A percentile compares a stretch with the other conserved stretches of the same genome.
Evolutionary conservation across 1,140 invertebrate species (phyloP).

Genomic region (Trichonephila clavata): DNA sequence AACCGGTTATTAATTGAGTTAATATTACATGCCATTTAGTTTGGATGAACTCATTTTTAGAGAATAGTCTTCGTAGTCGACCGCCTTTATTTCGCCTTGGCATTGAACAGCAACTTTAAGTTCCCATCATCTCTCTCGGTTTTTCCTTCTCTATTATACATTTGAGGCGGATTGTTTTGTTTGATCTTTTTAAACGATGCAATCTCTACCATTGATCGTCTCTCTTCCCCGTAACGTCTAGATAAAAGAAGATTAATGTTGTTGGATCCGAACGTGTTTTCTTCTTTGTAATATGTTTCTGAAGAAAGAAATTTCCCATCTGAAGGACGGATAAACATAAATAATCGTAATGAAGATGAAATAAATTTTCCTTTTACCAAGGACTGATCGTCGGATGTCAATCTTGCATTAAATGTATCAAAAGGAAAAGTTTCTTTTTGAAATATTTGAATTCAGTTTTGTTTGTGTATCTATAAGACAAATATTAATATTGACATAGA

Average conservation of each 20-base stretch:
- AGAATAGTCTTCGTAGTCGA: background rate
- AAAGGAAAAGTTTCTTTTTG: no score
- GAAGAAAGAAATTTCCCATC: constrained; percentile 27
- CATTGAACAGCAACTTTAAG: background rate
- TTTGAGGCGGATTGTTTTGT: constrained; percentile 70
- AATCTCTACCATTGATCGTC: constrained; percentile 63
- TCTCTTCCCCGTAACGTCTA: constrained; percentile 27
- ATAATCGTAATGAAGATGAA: constrained; percentile 29
- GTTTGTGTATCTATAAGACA: no score
- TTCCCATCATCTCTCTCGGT: background rate
- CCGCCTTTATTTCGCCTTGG: background rate
- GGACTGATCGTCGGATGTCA: no score
- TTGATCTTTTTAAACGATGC: constrained; percentile 73
- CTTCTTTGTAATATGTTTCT: constrained; percentile 29
- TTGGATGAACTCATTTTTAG: background rate
- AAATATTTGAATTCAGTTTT: no score
- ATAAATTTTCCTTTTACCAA: background rate
- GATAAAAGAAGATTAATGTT: constrained; percentile 73
- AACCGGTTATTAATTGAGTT: constrained; percentile 15
- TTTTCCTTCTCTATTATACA: constrained; percentile 48
- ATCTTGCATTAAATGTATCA: no score
- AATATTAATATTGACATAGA: no score
- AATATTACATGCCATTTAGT: background rate
- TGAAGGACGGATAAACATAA: constrained; percentile 13
- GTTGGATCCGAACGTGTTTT: constrained; percentile 59